Evolutionary conservation across 2,797 vertebrate genomes (phyloP).

Genomic region (Catharus ustulatus): DNA sequence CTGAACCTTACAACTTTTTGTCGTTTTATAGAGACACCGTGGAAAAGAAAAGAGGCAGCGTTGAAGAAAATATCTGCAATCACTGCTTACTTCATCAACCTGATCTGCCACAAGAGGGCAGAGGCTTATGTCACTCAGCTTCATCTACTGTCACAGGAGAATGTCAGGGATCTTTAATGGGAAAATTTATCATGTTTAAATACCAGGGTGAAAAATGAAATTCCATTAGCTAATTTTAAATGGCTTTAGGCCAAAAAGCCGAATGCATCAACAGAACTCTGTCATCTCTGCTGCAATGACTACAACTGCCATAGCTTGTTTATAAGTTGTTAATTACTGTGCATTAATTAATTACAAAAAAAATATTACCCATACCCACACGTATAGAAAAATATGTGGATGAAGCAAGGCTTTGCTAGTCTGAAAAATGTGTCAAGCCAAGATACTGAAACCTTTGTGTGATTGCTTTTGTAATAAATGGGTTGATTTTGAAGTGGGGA

Average conservation of each 20-base stretch:
- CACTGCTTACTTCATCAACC: not conserved
- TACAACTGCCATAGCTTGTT: not conserved
- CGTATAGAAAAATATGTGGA: not conserved
- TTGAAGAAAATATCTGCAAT: not conserved
- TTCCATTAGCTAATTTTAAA: slow-evolving; percentile 36
- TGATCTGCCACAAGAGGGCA: slow-evolving; percentile 58
- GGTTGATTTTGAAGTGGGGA: not conserved
- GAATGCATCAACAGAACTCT: not conserved
- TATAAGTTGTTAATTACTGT: slow-evolving; percentile 9
- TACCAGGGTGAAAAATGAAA: slow-evolving; percentile 15
- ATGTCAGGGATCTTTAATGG: not conserved
- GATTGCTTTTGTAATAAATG: not conserved
- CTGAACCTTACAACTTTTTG: not conserved
- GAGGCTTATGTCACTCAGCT: slow-evolving; percentile 25
- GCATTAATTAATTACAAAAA: not conserved
- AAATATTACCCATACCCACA: not conserved
- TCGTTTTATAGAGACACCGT: rapidly evolving
- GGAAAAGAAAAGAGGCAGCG: not conserved
- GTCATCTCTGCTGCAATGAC: not conserved
- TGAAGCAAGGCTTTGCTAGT: not conserved
- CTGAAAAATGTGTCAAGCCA: not conserved
- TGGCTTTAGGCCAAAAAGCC: not conserved
- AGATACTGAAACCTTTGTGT: not conserved
- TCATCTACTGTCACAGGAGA: not conserved
- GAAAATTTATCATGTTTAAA: not conserved